These are phyloP conservation scores for Ahaetulla prasina DNA, from an alignment of 2,113 vertebrate genomes.

Conservation along the genomic window DNA sequence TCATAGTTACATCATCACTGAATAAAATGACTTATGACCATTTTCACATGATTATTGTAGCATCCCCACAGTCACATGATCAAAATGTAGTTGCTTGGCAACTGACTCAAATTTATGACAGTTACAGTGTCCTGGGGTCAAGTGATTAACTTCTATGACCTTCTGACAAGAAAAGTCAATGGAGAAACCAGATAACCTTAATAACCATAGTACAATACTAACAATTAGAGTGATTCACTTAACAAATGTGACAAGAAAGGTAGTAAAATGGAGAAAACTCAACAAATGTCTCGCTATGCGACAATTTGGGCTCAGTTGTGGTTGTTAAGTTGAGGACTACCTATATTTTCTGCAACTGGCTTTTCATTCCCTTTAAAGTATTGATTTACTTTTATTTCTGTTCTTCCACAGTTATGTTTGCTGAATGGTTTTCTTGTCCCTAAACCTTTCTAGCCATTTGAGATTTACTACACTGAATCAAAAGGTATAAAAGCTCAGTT, in stretches of 20 bases:
- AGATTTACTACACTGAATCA: background rate
- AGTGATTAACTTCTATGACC: background rate
- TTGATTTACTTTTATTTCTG: background rate
- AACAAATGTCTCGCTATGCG: background rate
- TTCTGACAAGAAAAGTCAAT: background rate
- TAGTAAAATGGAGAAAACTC: background rate
- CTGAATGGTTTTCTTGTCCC: background rate
- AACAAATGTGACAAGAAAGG: background rate
- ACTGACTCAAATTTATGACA: background rate
- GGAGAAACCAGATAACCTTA: background rate
- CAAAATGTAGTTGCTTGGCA: background rate
- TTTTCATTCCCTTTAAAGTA: background rate
- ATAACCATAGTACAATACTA: background rate
- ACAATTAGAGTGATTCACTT: background rate
- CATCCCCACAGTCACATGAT: background rate
- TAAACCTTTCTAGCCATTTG: background rate
- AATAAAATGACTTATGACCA: background rate
- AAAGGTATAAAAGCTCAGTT: background rate
- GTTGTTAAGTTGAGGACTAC: background rate
- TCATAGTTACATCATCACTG: background rate
- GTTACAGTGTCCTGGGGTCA: background rate
- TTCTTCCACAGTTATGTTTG: background rate
- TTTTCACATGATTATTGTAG: background rate
- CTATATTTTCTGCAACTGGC: background rate
- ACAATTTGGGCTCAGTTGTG: background rate